Evolutionary conservation across 92 coral and sea anemone genomes (phyloP), one percentile per base, ranked within the genome.

Genomic region (Parazoanthus darwini): DNA sequence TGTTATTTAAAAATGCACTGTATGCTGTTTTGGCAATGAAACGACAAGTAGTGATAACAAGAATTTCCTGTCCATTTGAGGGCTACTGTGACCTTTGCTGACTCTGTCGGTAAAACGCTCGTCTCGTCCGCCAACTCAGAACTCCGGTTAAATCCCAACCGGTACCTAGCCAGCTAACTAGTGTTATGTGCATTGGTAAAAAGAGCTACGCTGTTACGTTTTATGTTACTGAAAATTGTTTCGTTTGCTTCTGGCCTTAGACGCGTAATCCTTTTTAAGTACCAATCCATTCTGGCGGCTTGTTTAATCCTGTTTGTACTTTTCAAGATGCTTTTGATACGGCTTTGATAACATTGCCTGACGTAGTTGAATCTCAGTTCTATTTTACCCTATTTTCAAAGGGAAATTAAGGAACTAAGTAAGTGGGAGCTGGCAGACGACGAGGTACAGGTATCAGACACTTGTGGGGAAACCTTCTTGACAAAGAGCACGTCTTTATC

Each of bases 1-100:
- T 85, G 92, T 86, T 29, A 80, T 72, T 36, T 80, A 59, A 25
- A 26, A 75, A 37, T 36, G 20, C n/a, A 51, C 25, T 50, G 44
- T 43, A 44, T 29, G 38, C 65, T 59, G 15, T 46, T 80, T 66
- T 46, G 20, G 18, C 59, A 54, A 54, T 38, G 42, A 54, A n/a
- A 87, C 42, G 10, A 23, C 10, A 20, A 22, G 82, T 59, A 81
- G 70, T 20, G 38, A 54, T 4, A 26, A 37, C 85, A 14, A 0
- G 22, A 36, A 13, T 80, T 80, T 8, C 59, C 26, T 63, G 26
- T 63, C 70, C 25, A 63, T 63, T 63, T 4, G 70, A 23, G 26
- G 70, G n/a, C 5, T 63, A 18, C 8, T 20, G 70, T 63, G 70
- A 7, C 59, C 2, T 2, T 14, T 54, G 59, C 59, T 11, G 59